These are phyloP conservation scores for Coregonus suidteri DNA, from an alignment of 2,797 vertebrate species.

Conservation along the genomic window DNA sequence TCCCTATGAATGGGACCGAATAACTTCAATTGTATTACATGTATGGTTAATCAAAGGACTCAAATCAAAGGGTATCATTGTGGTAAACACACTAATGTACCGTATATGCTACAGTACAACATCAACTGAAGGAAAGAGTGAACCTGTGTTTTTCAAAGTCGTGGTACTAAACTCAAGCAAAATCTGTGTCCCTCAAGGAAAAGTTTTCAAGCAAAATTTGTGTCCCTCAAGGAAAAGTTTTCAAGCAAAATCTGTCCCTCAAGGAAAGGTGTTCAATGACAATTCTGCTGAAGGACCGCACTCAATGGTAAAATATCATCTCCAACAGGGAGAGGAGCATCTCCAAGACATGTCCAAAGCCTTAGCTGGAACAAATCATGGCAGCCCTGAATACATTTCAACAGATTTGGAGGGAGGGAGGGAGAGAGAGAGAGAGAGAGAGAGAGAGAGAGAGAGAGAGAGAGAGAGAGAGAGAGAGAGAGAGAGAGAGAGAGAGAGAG, in stretches of 20 bases:
- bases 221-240: constrained; percentile 58
- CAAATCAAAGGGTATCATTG: constrained; percentile 34
- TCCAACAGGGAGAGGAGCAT: constrained; percentile 52
- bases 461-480: too few species aligned
- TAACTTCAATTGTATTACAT: not conserved
- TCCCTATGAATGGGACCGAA: constrained; percentile 50
- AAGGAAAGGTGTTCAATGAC: constrained; percentile 53
- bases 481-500: too few species aligned
- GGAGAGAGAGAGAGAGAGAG: too few species aligned
- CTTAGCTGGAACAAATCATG: constrained; percentile 48
- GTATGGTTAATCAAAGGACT: constrained; percentile 36
- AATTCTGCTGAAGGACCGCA: constrained; percentile 63
- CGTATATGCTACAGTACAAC: constrained; percentile 11
- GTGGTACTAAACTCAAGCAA: constrained; percentile 27
- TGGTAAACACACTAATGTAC: not conserved
- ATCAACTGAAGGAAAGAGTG: constrained; percentile 20
- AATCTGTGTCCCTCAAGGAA: constrained; percentile 66
- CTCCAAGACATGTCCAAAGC: constrained; percentile 58
- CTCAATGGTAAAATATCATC: constrained; percentile 73
- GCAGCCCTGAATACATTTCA: constrained; percentile 52
- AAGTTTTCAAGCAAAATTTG: constrained; percentile 59
- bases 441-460: too few species aligned
- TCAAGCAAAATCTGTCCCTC: constrained; percentile 57
- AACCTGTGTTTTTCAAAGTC: not conserved
- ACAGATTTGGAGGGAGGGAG: constrained; percentile 15